A percentile compares a stretch with the other conserved stretches of the same genome.
phyloP scores from a whole-genome alignment of 2,113 vertebrate genomes.

The Propithecus coquereli region DNA sequence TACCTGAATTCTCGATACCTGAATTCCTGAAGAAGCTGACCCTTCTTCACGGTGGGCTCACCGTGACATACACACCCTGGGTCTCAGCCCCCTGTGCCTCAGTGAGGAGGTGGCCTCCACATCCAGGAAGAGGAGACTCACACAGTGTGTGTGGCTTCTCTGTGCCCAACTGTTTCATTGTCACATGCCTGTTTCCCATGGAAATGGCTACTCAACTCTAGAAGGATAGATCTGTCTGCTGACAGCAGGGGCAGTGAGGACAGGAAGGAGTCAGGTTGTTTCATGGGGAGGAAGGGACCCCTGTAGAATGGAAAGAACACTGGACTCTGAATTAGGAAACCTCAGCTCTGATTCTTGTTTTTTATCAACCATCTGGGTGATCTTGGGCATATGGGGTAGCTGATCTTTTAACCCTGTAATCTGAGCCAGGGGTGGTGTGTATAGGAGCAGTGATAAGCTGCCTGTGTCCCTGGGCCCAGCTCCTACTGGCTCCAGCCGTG shows the following conservation, averaged over 20 bases:
- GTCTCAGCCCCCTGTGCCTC: neutral
- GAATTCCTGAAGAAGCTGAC: neutral
- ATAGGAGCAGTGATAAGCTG: neutral
- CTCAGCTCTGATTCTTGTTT: neutral
- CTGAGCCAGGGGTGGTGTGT: neutral
- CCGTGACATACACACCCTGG: neutral
- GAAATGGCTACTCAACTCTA: neutral
- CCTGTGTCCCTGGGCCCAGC: neutral
- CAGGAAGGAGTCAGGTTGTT: neutral
- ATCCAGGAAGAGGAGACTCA: neutral
- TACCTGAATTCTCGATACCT: neutral
- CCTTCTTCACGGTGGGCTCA: neutral
- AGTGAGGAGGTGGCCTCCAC: neutral
- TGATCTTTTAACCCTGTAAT: neutral
- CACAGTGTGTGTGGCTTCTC: neutral
- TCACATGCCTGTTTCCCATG: neutral
- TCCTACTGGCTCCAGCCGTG: neutral
- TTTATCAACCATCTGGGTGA: neutral
- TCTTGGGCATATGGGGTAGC: neutral
- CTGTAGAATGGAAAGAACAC: neutral
- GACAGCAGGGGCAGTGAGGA: neutral
- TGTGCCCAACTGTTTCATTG: neutral
- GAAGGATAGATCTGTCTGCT: neutral
- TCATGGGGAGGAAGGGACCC: neutral
- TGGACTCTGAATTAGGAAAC: neutral